Base-by-base conservation (phyloP, 2,113 vertebrate species). In the Mastomys natalensis region DNA sequence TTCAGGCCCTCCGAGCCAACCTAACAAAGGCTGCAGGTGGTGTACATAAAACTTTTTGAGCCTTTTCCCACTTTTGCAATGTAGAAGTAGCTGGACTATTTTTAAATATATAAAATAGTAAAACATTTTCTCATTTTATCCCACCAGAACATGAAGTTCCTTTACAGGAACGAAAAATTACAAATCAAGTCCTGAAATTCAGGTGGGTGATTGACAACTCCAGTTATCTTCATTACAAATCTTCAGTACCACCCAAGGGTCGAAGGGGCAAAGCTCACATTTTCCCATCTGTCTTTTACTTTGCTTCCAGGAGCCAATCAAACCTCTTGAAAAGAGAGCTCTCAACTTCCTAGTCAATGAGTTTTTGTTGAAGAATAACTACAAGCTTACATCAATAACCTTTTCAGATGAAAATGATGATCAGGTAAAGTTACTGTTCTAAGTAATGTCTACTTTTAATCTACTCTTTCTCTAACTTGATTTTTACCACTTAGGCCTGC, bases 1-100 rank as follows among this genome's bases (percentile, higher is more conserved):
- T 99, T 99, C 99, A 99, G 99, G 99, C 99, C 99, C 99, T 99
- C 98, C 99, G 99, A 99, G 99, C 99, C 99, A 99, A 99, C 99
- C 99, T 99, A 99, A 99, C 99, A 99, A 99, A 99, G 99, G 99
- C 99, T 99, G 99, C 99, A 99, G 99, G 99, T 99, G 99, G 99
- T 99, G 99, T 99, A 99, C 99, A 99, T 98, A 99, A 99, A 99
- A 99, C 98, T 99, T 99, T 98, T 98, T 98, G 98, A 98, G 98
- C 98, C 98, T 98, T 98, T 98, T 98, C 98, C 96, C 98, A 97
- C 98, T 99, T 98, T 97, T 96, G 98, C 97, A 97, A 98, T 97
- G 95, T 98, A 98, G 98, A 98, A 98, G 95, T 98, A 98, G 97
- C 96, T 97, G 92, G 97, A 88, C 85, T 95, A 81, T 96, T 97